Evolutionary conservation across 2,797 vertebrate genomes (phyloP), one percentile per base, ranked within the genome.

Genomic region (Euthynnus affinis): DNA sequence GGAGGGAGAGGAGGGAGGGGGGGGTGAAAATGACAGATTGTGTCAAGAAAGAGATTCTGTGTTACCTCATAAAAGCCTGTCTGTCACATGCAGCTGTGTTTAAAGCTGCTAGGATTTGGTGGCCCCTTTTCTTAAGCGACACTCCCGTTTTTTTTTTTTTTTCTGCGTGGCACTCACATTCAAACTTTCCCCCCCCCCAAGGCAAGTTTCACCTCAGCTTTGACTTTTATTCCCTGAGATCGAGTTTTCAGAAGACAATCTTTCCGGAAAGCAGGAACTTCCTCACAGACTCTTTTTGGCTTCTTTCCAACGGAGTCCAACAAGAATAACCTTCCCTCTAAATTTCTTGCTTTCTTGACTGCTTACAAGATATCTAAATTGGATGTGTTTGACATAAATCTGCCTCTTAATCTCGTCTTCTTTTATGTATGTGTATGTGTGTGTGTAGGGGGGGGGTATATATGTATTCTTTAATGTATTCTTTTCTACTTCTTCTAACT

Each of bases 11-110:
- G 44, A 49, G 61, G 56, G n/a, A 37, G 67, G 34, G 20, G 2
- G 20, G 42, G 68, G 77, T 64, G 10, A 15, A 83, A 78, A 71
- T 68, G 57, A 85, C 82, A 81, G 82, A 87, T 82, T 64, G 64
- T 68, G 74, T 88, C 65, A 62, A 73, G 67, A 60, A 46, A 48
- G 42, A 69, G 72, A 75, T 55, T 82, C 4, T 57, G 68, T 14
- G 14, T 72, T n/a, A 57, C 23, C 42, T 67, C 48, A 51, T 51
- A 20, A 56, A 62, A 60, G 40, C n/a, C 62, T 1, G 64, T 58
- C 70, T 68, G 80, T 84, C 84, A 78, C 46, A 60, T 10, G 48
- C 22, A 1, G 55, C 67, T 53, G 25, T 9, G 4, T 34, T 84
- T 32, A 60, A 52, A 61, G 61, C 32, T 4, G 3, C 18, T 5